phyloP scores from a whole-genome alignment of 2,888 invertebrate genomes.

The Eudasyphora cyanicolor region DNA sequence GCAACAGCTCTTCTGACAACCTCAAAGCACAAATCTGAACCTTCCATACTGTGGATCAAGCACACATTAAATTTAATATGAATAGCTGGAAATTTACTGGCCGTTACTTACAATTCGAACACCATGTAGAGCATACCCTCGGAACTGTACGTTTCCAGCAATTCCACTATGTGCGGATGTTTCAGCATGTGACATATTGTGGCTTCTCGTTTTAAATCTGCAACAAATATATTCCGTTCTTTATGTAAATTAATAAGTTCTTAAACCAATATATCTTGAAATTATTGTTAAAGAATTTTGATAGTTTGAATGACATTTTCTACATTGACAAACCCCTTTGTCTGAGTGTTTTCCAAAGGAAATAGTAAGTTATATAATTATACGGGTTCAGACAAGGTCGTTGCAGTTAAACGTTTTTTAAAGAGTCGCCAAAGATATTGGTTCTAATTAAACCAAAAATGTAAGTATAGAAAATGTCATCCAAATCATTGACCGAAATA shows the following conservation, averaged over 20 bases:
- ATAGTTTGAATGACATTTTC: constrained; percentile 5
- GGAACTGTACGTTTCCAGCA: constrained; percentile 98
- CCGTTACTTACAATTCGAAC: constrained; percentile 95
- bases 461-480: not conserved
- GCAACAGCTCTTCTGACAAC: constrained; percentile 96
- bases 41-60: constrained; percentile 96
- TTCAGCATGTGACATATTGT: constrained; percentile 99
- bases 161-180: constrained; percentile 98
- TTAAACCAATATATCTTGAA: not conserved
- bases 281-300: not conserved
- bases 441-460: too few relatives aligned
- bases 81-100: not conserved
- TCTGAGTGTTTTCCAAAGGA: not conserved
- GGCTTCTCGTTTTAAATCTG: constrained; percentile 98
- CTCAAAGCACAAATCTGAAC: constrained; percentile 98
- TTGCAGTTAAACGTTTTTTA: too few relatives aligned
- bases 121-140: constrained; percentile 99
- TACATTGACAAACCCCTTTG: not conserved
- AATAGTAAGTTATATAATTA: too few relatives aligned
- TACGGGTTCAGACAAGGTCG: too few relatives aligned
- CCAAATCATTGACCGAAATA: not conserved
- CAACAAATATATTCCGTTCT: constrained; percentile 76
- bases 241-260: constrained; percentile 55
- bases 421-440: too few relatives aligned
- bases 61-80: too few relatives aligned